Evolutionary conservation across 2,797 vertebrate genomes (phyloP), one percentile per base, ranked within the genome.

Genomic region (Alcedo quadribrachys): DNA sequence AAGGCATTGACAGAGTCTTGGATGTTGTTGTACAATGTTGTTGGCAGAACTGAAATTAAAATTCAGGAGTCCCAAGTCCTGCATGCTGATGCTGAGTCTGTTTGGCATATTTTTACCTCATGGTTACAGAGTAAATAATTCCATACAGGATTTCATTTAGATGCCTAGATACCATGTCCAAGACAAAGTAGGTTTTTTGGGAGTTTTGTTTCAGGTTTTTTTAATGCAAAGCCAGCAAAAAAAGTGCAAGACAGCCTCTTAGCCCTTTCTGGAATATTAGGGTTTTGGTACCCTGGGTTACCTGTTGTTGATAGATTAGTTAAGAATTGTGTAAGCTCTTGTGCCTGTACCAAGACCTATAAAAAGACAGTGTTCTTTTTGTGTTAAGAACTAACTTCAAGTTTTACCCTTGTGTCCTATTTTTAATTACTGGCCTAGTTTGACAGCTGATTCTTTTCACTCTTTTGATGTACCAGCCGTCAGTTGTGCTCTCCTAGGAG

Each of bases 391-490:
- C 57, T 79, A 90, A 66, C 77, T 74, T 92, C 22, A 80, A 68
- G 65, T 92, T 96, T 96, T 94, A 90, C 77, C 35, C 85, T 74
- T 32, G 40, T 87, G 81, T 92, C 82, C 80, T 88, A 3, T 86
- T 93, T 60, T 93, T 96, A 86, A 92, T 92, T 96, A 55, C 74
- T 89, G 94, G 37, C 84, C 84, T 94, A 77, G 69, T 96, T 96
- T 94, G 90, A 95, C 89, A 91, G 85, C 67, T 53, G 80, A 68
- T 96, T 97, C 63, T 67, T 83, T 88, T 95, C 13, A 12, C 94
- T 92, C 92, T 79, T 96, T 96, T 94, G 92, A 63, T 87, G 94
- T 96, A 74, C 74, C 84, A 95, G 81, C 93, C 92, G 45, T 93
- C 85, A 95, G 42, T 85, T 92, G 87, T 66, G 27, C 61, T 96